phyloP scores from a whole-genome alignment of 2,888 invertebrate genomes.

The Beris chalybata region DNA sequence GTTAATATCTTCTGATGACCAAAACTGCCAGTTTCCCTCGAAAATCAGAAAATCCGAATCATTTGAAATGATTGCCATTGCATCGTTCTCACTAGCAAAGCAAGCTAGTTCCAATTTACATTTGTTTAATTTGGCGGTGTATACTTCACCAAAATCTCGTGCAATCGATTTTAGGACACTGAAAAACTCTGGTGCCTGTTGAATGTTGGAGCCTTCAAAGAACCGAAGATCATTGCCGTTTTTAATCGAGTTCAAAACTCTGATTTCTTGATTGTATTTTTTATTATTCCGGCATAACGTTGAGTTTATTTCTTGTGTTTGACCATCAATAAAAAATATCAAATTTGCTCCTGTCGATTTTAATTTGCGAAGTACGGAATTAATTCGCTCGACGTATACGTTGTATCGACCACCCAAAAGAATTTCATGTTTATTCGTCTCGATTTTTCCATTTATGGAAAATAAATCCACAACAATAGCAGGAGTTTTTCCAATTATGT shows the following conservation, averaged over 20 bases:
- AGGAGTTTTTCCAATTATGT: conserved; percentile 3
- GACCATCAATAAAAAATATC: conserved; percentile 27
- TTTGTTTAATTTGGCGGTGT: conserved; percentile 23
- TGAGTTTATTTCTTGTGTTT: not conserved
- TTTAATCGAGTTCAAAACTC: conserved; percentile 1
- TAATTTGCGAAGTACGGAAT: not conserved
- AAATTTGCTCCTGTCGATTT: conserved; percentile 8
- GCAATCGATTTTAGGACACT: conserved; percentile 22
- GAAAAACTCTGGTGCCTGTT: conserved; percentile 7
- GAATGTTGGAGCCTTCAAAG: not conserved
- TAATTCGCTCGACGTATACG: conserved; percentile 8
- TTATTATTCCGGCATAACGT: conserved; percentile 6
- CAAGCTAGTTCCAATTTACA: conserved; percentile 37
- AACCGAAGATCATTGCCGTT: not conserved
- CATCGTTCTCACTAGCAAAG: conserved; percentile 30
- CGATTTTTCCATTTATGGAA: not conserved
- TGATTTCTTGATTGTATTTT: conserved; percentile 4
- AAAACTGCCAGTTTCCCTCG: conserved; percentile 36
- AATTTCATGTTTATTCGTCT: conserved; percentile 14
- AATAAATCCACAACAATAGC: conserved; percentile 20
- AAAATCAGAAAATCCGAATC: conserved; percentile 40
- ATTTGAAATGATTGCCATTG: conserved; percentile 36
- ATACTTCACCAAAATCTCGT: conserved; percentile 16
- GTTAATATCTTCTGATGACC: conserved; percentile 28
- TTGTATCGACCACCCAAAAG: conserved; percentile 24